These are phyloP conservation scores for Papilio glaucus DNA, from an alignment of 1,140 invertebrate species.

Conservation along the genomic window DNA sequence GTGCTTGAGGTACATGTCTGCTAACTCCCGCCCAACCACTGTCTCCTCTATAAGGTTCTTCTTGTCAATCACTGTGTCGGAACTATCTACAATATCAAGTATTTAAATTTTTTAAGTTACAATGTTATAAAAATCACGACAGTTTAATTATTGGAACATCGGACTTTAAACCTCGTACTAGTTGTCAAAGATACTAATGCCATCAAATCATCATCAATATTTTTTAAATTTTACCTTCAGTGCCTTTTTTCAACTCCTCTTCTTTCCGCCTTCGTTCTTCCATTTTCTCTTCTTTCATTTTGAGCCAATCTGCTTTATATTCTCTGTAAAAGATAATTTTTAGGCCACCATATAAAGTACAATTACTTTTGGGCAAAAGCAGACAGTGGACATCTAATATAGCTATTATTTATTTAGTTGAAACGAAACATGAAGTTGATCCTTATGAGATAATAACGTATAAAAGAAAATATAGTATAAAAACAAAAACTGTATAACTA, in stretches of 20 bases:
- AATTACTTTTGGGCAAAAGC: too few species aligned
- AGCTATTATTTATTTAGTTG: too few species aligned
- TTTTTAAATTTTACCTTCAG: conserved; percentile 41
- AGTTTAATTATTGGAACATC: background rate
- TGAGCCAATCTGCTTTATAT: conserved; percentile 89
- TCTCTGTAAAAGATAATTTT: conserved; percentile 84
- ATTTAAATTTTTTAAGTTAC: background rate
- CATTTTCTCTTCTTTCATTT: conserved; percentile 84
- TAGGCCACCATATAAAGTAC: background rate
- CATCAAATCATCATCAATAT: too few species aligned
- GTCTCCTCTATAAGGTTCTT: conserved; percentile 83
- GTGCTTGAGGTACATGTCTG: conserved; percentile 88
- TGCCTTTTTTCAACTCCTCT: conserved; percentile 60
- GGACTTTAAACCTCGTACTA: background rate
- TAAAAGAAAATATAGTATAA: too few species aligned
- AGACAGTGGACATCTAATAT: too few species aligned
- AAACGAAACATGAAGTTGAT: too few species aligned
- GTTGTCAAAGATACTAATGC: too few species aligned
- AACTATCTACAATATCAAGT: conserved; percentile 47
- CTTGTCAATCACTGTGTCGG: conserved; percentile 62
- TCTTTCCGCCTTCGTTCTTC: conserved; percentile 78
- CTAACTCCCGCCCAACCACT: conserved; percentile 84
- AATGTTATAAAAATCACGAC: background rate
- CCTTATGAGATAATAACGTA: too few species aligned
- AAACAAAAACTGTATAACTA: too few species aligned